Evolutionary conservation across 2,797 vertebrate species (phyloP).

Genomic region (Ctenochaetus hawaiiensis): DNA sequence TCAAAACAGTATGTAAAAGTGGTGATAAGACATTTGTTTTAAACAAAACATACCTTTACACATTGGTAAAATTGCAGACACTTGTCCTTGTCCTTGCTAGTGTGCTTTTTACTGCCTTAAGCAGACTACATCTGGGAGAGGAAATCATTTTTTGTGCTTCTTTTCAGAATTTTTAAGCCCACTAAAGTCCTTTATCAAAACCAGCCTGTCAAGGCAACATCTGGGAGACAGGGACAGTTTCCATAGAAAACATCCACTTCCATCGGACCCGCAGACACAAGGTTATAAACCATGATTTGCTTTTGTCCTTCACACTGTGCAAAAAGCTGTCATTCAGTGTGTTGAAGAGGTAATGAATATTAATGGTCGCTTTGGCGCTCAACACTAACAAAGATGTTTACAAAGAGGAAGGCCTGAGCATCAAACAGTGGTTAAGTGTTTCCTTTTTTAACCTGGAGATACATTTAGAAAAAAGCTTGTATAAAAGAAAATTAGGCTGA

Average conservation of each 20-base stretch:
- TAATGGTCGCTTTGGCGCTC: constrained; percentile 8
- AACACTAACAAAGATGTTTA: constrained; percentile 18
- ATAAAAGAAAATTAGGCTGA: not conserved
- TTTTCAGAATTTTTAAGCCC: not conserved
- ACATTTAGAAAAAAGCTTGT: not conserved
- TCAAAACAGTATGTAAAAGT: constrained; percentile 38
- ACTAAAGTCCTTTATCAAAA: constrained; percentile 21
- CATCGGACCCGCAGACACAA: not conserved
- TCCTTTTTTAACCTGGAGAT: not conserved
- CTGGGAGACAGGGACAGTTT: constrained; percentile 21
- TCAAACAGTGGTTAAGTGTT: not conserved
- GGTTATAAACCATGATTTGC: constrained; percentile 22
- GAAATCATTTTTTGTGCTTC: not conserved
- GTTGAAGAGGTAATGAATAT: constrained; percentile 47
- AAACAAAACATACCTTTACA: not conserved
- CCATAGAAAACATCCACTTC: not conserved
- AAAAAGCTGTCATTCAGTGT: constrained; percentile 36
- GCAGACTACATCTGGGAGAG: not conserved
- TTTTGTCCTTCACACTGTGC: constrained; percentile 50
- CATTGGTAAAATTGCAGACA: not conserved
- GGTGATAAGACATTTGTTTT: not conserved
- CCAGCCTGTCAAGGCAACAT: constrained; percentile 27
- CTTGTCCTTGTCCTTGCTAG: not conserved
- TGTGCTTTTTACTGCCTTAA: not conserved
- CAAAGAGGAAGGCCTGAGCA: not conserved